A percentile compares a stretch with the other conserved stretches of the same genome.
phyloP scores from a whole-genome alignment of 2,888 invertebrate species.

The Phania funesta region DNA sequence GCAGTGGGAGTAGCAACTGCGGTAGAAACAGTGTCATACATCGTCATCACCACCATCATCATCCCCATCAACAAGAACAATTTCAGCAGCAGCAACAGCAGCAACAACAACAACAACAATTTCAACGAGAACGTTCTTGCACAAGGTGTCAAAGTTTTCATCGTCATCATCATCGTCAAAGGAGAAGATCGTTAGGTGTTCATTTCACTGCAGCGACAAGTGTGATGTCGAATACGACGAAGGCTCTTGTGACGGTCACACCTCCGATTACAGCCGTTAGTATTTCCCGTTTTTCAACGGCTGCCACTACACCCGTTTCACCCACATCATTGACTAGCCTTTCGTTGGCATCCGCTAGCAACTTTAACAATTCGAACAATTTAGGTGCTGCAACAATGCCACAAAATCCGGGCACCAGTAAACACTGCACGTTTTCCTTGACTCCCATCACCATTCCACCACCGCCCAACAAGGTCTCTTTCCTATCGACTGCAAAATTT shows the following conservation, averaged over 20 bases:
- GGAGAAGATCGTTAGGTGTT: constrained; percentile 76
- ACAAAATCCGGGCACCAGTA: constrained; percentile 68
- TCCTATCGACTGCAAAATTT: constrained; percentile 66
- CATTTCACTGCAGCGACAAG: constrained; percentile 69
- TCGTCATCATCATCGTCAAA: constrained; percentile 78
- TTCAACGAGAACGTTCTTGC: constrained; percentile 73
- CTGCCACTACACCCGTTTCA: constrained; percentile 61
- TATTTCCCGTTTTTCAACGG: constrained; percentile 43
- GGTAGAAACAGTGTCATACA: constrained; percentile 71
- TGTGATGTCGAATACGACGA: constrained; percentile 72
- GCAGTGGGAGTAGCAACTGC: constrained; percentile 80
- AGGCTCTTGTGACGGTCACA: constrained; percentile 74
- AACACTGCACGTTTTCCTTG: constrained; percentile 78
- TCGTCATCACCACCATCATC: constrained; percentile 71
- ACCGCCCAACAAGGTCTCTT: constrained; percentile 68
- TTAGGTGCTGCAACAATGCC: constrained; percentile 73
- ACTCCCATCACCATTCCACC: constrained; percentile 75
- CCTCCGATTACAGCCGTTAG: constrained; percentile 64
- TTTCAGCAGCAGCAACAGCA: constrained; percentile 69
- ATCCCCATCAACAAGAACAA: constrained; percentile 69
- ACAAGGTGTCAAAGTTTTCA: constrained; percentile 79
- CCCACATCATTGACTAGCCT: constrained; percentile 73
- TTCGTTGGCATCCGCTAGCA: constrained; percentile 71
- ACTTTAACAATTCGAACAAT: constrained; percentile 61
- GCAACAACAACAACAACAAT: constrained; percentile 72